Evolutionary conservation across 2,888 invertebrate species (phyloP), one percentile per base, ranked within the genome.

Genomic region (Hipparchia semele): DNA sequence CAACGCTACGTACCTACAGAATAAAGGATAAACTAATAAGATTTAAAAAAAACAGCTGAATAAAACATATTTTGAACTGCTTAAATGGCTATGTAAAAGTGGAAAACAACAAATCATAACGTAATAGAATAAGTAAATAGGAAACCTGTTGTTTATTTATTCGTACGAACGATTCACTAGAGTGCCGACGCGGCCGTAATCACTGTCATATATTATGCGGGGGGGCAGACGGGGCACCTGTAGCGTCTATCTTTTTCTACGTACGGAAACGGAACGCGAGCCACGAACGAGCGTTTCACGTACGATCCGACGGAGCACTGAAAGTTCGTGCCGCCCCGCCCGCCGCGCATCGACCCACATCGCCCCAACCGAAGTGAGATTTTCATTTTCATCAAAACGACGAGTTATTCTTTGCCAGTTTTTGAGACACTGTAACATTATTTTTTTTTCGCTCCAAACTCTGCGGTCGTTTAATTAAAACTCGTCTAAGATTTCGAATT

Each of bases 131-230:
- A 51, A 49, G 58, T 49, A 49, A 33, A 39, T 13, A 61, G 45
- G 51, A 72, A 53, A 66, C 62, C 65, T 65, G 61, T 72, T 74
- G 61, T 69, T 62, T 72, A 72, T 61, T 66, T 64, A 74, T 65
- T 79, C 79, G 81, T 81, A 82, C 83, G 83, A 84, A 84, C 81
- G 84, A 85, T 83, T 84, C 82, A 83, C 85, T 85, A 84, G 81
- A 81, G 79, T 82, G 82, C 79, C 80, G 80, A 79, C 83, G 79
- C 80, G 82, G 82, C 81, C 79, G 81, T 81, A 83, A 85, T 85
- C 84, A 88, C 87, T 83, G 83, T 82, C 83, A 88, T 87, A 85
- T 88, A 87, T 87, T 83, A 88, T 87, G 82, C 79, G 82, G 73
- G 79, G 79, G 78, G 77, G 68, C 79, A 82, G 81, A 80, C 74